Evolutionary conservation across 1,140 invertebrate species (phyloP), one percentile per base, ranked within the genome.

Genomic region (Drosophila parvula): DNA sequence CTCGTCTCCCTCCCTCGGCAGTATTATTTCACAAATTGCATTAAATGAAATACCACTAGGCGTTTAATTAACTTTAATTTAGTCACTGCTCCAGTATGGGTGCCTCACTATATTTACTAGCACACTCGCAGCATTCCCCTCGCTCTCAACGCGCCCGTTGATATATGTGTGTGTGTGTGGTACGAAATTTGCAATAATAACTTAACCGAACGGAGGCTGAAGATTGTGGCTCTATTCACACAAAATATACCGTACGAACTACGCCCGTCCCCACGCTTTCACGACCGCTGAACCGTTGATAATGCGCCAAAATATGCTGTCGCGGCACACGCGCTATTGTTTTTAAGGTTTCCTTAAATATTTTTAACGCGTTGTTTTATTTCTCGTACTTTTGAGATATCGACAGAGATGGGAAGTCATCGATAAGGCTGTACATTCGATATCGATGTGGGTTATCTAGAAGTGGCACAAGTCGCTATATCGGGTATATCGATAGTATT

Each of bases 1-100:
- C 51, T 55, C 51, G 51, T 44, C 41, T 62, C 30, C 27, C 58
- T 73, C 61, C 56, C 36, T 34, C 44, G 30, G 34, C 36, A 14
- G 36, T 77, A 68, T 68, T 77, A 68, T 77, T 77, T 75, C 71
- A 75, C 61, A 75, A 77, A 77, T 77, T 60, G 62, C 74, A 77
- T 77, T 77, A 76, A 76, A 77, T 68, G 63, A 77, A 77, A 77
- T 77, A 60, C 61, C 74, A 67, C 74, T 76, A 67, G 71, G 74
- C 73, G 61, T 76, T 77, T 77, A 77, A 77, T 77, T 77, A 77
- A 77, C 74, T 77, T 68, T 77, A 77, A 77, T 76, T 76, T 77
- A 76, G 47, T 44, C 53, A 12, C 38, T 75, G 71, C 71, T 76
- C 62, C 63, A 67, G 73, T 77, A 76, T 77, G 69, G 69, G 69